Conservation (phyloP, 2,797 vertebrate genomes). For the Echeneis naucrates region DNA sequence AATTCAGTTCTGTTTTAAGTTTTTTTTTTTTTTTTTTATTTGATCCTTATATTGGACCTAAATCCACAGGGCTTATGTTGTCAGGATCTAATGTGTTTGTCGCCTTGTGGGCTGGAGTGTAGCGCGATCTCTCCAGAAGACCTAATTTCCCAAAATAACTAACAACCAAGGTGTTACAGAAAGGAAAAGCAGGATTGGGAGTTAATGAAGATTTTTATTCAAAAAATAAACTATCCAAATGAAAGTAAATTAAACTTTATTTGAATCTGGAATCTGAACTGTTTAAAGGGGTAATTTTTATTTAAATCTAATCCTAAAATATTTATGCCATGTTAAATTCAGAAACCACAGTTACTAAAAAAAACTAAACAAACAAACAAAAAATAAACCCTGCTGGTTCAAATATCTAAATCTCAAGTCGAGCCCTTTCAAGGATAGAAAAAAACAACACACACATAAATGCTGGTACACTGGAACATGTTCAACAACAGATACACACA, state of each 20-base stretch:
- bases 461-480: neutral
- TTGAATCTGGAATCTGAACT: neutral
- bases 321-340: neutral
- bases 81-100: neutral
- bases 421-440: neutral
- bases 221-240: neutral
- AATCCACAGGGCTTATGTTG: neutral
- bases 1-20: neutral
- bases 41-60: neutral
- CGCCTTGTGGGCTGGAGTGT: neutral
- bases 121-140: neutral
- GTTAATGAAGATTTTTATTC: neutral
- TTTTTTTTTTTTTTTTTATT: slow-evolving; percentile 19
- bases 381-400: neutral
- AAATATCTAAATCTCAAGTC: neutral
- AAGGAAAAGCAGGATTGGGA: neutral
- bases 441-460: slow-evolving; percentile 9
- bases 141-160: neutral
- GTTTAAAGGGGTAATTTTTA: neutral
- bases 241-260: neutral
- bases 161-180: neutral
- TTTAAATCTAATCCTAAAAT: neutral
- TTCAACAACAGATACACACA: neutral
- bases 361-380: too few relatives aligned
- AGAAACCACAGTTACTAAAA: neutral